These are phyloP conservation scores for Astur gentilis DNA, from an alignment of 2,113 vertebrate genomes.

Conservation along the genomic window DNA sequence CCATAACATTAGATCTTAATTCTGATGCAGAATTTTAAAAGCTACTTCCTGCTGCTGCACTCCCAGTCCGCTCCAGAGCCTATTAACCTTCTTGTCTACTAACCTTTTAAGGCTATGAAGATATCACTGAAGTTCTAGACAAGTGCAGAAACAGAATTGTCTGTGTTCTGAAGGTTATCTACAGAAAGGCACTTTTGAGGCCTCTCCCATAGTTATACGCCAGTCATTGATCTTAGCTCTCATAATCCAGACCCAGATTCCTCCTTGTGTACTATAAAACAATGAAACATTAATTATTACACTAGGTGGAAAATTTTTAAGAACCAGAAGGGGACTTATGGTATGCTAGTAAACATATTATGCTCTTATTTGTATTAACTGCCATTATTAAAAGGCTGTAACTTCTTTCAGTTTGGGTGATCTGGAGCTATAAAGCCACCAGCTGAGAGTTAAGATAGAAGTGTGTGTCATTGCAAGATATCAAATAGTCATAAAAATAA, in stretches of 20 bases:
- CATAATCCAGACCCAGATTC: not conserved
- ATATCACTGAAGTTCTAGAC: not conserved
- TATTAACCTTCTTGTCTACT: not conserved
- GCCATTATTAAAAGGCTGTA: not conserved
- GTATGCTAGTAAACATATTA: not conserved
- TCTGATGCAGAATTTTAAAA: not conserved
- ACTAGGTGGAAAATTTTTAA: not conserved
- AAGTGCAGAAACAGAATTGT: not conserved
- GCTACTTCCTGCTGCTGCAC: not conserved
- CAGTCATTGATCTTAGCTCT: not conserved
- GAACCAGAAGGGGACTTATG: not conserved
- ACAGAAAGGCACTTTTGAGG: not conserved
- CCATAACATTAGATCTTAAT: not conserved
- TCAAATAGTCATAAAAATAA: not conserved
- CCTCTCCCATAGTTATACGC: not conserved
- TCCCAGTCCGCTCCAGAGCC: not conserved
- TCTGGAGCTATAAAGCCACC: not conserved
- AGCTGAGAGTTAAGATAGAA: not conserved
- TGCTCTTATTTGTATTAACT: not conserved
- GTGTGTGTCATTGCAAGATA: not conserved
- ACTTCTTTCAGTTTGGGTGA: not conserved
- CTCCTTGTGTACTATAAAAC: not conserved
- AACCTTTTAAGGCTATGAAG: not conserved
- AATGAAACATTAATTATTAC: not conserved
- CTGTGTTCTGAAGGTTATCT: not conserved